These are phyloP conservation scores for Mesitornis unicolor DNA, from an alignment of 2,113 vertebrate species.

Conservation along the genomic window DNA sequence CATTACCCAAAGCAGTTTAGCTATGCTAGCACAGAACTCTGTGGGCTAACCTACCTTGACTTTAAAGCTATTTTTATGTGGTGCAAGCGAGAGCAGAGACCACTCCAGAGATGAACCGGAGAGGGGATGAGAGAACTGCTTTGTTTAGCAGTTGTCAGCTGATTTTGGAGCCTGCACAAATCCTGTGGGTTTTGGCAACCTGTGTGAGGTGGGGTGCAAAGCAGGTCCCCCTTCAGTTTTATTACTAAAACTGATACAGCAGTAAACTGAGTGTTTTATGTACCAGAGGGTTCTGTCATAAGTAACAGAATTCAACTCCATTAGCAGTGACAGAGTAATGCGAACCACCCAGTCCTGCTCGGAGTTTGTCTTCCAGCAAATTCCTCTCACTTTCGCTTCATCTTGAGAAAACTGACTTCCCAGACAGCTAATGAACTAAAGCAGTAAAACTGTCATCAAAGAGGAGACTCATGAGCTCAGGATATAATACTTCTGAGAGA, in stretches of 20 bases:
- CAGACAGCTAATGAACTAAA: neutral
- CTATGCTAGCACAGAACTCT: neutral
- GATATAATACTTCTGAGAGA: neutral
- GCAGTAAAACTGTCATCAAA: neutral
- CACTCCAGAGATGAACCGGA: neutral
- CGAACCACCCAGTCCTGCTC: neutral
- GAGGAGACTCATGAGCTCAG: neutral
- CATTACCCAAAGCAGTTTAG: neutral
- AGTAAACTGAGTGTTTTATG: neutral
- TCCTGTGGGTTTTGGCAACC: neutral
- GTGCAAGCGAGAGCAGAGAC: neutral
- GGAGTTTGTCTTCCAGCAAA: slow-evolving; percentile 8
- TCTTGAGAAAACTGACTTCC: neutral
- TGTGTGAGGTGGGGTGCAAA: neutral
- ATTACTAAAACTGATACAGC: neutral
- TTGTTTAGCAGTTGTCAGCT: neutral
- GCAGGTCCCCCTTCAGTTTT: neutral
- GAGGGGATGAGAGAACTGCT: neutral
- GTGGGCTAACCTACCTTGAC: neutral
- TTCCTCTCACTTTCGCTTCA: neutral
- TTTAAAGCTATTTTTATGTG: neutral
- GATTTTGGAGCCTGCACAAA: neutral
- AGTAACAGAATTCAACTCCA: neutral
- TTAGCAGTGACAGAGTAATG: neutral
- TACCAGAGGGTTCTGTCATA: neutral